phyloP scores from a whole-genome alignment of 2,797 vertebrate genomes.

The Odontamblyopus rebecca region DNA sequence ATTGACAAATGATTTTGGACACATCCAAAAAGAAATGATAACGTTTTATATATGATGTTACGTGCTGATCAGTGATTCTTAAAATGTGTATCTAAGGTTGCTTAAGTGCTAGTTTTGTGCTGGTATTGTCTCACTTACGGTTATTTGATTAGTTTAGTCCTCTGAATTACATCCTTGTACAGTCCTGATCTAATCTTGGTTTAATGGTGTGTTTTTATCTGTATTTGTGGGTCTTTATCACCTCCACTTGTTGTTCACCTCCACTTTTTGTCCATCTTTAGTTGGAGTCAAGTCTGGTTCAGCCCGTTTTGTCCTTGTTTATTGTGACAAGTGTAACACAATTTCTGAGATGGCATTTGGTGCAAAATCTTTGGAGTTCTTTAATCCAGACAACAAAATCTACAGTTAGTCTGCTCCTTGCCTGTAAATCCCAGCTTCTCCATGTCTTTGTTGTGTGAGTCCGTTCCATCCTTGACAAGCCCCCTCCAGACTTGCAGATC shows the following conservation, averaged over 20 bases:
- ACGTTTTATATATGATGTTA: constrained; percentile 7
- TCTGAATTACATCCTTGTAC: neutral
- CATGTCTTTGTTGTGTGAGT: constrained; percentile 20
- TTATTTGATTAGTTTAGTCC: neutral
- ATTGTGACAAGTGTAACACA: neutral
- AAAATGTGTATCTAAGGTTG: neutral
- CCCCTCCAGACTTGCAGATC: constrained; percentile 91
- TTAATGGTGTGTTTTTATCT: no score
- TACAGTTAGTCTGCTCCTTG: constrained; percentile 27
- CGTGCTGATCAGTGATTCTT: neutral
- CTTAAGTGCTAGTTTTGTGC: neutral
- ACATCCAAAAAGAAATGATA: neutral
- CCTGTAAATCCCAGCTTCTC: constrained; percentile 8
- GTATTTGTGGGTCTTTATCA: no score
- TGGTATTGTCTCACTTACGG: neutral
- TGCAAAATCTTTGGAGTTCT: neutral
- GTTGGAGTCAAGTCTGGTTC: neutral
- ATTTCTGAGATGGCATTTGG: neutral
- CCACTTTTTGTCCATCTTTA: neutral
- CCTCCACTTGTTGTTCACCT: no score
- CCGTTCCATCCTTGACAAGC: constrained; percentile 79
- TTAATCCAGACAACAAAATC: constrained; percentile 5
- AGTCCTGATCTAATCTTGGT: neutral
- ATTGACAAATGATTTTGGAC: neutral
- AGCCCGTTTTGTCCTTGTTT: neutral